Evolutionary conservation across 2,113 vertebrate genomes (phyloP).

Genomic region (Octodon degus): DNA sequence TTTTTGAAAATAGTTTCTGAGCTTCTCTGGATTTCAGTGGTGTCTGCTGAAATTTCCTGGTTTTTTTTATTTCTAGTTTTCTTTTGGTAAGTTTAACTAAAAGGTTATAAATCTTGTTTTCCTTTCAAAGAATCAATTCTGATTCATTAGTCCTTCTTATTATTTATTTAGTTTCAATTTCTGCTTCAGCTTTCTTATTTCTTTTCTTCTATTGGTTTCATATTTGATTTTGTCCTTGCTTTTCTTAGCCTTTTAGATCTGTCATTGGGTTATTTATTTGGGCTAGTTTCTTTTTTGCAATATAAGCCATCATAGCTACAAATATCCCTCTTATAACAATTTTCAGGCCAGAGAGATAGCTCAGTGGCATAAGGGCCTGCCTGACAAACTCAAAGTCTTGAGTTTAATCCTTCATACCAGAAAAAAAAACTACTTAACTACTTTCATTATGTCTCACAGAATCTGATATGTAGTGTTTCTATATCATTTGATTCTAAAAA

Average conservation of each 20-base stretch:
- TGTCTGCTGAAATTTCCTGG: not conserved
- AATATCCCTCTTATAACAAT: not conserved
- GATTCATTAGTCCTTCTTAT: not conserved
- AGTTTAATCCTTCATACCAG: too few species aligned
- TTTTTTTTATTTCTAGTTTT: not conserved
- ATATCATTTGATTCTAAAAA: not conserved
- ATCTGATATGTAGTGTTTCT: not conserved
- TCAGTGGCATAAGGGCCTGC: too few species aligned
- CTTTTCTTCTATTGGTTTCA: not conserved
- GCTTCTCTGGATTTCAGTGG: not conserved
- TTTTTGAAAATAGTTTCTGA: not conserved
- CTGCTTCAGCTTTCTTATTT: not conserved
- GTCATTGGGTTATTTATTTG: not conserved
- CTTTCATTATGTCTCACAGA: not conserved
- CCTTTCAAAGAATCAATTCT: not conserved
- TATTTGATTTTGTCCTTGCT: not conserved
- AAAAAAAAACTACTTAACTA: not conserved
- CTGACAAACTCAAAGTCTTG: too few species aligned
- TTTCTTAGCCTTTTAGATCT: not conserved
- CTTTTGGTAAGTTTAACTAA: not conserved
- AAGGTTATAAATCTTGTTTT: not conserved
- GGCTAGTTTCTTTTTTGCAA: not conserved
- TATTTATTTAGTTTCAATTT: not conserved
- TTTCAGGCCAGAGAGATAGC: not conserved
- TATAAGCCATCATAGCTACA: not conserved